phyloP scores from a whole-genome alignment of 2,888 invertebrate species.

The Morpho achilles region DNA sequence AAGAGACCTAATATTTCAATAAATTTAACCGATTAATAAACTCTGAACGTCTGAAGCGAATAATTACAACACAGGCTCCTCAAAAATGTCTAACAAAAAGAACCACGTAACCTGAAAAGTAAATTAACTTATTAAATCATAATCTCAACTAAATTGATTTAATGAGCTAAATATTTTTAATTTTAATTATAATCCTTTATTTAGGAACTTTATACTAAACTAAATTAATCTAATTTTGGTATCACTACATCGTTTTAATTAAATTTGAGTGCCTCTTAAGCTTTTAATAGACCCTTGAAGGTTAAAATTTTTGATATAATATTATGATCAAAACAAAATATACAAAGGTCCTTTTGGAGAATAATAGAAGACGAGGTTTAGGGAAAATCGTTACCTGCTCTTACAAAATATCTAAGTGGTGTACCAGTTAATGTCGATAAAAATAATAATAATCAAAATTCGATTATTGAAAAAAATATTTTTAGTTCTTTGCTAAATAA shows the following conservation, averaged over 20 bases:
- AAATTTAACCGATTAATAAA: no score
- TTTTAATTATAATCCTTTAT: not conserved
- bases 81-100: no score
- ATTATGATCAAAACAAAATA: constrained; percentile 15
- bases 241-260: not conserved
- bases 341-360: constrained; percentile 10
- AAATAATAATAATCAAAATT: not conserved
- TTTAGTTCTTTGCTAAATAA: no score
- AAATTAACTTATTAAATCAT: no score
- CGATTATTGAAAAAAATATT: no score
- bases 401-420: constrained; percentile 12
- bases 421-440: constrained; percentile 1
- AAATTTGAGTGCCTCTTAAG: not conserved
- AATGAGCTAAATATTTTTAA: no score
- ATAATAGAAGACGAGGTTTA: constrained; percentile 20
- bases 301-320: constrained; percentile 4
- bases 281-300: not conserved
- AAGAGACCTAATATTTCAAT: no score
- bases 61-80: no score
- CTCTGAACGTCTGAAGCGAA: no score
- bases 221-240: not conserved
- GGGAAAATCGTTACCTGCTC: constrained; percentile 26
- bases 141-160: no score
- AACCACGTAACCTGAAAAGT: no score
- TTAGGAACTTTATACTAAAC: not conserved